Evolutionary conservation across 2,113 vertebrate species (phyloP).

Genomic region (Sturnira hondurensis): DNA sequence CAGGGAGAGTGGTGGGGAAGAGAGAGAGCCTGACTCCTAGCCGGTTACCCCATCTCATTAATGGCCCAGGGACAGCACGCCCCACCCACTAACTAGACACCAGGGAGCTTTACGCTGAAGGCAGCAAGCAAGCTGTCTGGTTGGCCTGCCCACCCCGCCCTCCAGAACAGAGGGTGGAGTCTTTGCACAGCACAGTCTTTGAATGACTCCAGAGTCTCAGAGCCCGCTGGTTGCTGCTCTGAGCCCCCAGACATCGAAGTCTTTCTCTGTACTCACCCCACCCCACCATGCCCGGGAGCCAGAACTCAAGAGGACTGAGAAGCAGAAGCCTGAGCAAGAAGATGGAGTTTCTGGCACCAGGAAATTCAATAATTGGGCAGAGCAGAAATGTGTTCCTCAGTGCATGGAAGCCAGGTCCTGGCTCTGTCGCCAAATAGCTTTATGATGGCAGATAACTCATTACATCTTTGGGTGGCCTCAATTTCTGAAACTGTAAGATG

Average conservation of each 20-base stretch:
- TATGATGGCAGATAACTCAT: neutral
- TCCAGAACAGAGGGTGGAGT: constrained; percentile 51
- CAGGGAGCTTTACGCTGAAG: constrained; percentile 8
- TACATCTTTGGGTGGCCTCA: neutral
- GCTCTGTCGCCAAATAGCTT: neutral
- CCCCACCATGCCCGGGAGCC: neutral
- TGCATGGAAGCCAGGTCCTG: neutral
- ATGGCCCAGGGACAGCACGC: constrained; percentile 27
- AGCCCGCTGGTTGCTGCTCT: no score
- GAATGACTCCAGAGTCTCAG: neutral
- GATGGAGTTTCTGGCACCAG: constrained; percentile 15
- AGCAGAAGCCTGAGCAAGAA: constrained; percentile 7
- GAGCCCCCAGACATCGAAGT: neutral
- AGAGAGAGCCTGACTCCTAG: neutral
- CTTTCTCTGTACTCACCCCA: neutral
- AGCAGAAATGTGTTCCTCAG: neutral
- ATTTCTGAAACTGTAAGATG: neutral
- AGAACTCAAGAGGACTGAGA: constrained; percentile 4
- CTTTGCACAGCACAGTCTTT: neutral
- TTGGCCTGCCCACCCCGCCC: constrained; percentile 29
- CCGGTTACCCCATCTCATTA: neutral
- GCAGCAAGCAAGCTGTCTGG: constrained; percentile 40
- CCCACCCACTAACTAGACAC: constrained; percentile 62
- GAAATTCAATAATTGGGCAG: neutral
- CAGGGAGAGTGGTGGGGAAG: constrained; percentile 32